Percentiles rank a stretch among this genome's conserved stretches.
These are phyloP conservation scores for Liposcelis brunnea DNA, from an alignment of 2,888 invertebrate genomes.

Conservation along the genomic window DNA sequence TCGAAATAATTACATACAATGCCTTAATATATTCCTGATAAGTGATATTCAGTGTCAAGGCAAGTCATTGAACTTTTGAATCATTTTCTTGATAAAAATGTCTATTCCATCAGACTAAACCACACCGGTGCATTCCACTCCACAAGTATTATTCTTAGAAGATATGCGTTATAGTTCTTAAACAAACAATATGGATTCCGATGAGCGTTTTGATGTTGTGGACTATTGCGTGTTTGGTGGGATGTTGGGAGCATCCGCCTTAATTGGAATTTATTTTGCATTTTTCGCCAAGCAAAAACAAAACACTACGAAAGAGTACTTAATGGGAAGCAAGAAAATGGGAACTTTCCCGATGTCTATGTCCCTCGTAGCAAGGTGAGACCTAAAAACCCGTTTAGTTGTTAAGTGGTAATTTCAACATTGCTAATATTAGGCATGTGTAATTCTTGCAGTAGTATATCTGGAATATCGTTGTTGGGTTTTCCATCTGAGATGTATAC, in stretches of 20 bases:
- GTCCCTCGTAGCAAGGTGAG: slow-evolving; percentile 58
- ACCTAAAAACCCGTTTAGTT: not conserved
- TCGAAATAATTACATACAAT: no score
- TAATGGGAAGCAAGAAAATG: slow-evolving; percentile 60
- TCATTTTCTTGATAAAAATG: no score
- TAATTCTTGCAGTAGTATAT: slow-evolving; percentile 43
- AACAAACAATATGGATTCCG: no score
- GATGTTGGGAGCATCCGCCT: slow-evolving; percentile 44
- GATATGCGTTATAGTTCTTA: no score
- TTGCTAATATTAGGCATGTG: no score
- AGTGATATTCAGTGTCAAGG: no score
- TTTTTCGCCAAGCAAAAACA: slow-evolving; percentile 48
- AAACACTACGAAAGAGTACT: slow-evolving; percentile 51
- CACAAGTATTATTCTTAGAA: no score
- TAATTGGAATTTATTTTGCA: slow-evolving; percentile 53
- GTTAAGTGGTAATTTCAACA: no score
- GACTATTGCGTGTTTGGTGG: slow-evolving; percentile 47
- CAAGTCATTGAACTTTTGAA: no score
- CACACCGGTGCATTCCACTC: no score
- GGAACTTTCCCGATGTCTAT: slow-evolving; percentile 62
- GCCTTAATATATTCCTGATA: no score
- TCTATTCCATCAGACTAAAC: no score
- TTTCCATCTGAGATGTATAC: slow-evolving; percentile 61
- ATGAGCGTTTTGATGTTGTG: slow-evolving; percentile 32
- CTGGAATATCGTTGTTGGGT: slow-evolving; percentile 53